A percentile compares a stretch with the other conserved stretches of the same genome.
Conservation (phyloP, 2,113 vertebrate genomes). For the Podilymbus podiceps region DNA sequence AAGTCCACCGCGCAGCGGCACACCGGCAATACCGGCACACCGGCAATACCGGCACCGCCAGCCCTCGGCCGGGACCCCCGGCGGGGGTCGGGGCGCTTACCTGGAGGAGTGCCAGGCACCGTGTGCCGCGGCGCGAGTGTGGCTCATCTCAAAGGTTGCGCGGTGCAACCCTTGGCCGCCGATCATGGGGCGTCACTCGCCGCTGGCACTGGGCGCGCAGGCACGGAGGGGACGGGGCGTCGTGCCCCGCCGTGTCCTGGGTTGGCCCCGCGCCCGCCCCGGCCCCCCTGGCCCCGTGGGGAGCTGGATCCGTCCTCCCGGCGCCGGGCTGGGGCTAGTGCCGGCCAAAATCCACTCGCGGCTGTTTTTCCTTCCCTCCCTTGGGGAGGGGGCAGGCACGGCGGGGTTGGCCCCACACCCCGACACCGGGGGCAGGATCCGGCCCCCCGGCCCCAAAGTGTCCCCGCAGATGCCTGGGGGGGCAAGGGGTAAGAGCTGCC, state of each 20-base stretch:
- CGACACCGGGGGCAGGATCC: neutral
- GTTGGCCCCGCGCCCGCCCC: neutral
- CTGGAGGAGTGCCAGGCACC: neutral
- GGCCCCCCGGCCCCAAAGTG: too few species aligned
- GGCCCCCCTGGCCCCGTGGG: neutral
- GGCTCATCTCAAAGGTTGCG: neutral
- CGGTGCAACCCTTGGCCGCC: neutral
- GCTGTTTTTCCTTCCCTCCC: neutral
- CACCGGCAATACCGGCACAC: too few species aligned
- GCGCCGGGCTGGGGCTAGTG: neutral
- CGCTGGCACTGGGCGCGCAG: too few species aligned
- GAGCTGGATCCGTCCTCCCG: neutral
- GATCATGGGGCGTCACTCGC: neutral
- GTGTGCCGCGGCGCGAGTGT: neutral
- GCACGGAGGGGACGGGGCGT: neutral
- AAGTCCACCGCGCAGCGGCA: too few species aligned
- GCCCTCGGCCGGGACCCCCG: neutral
- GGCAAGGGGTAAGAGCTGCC: neutral
- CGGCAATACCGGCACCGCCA: too few species aligned
- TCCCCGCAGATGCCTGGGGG: rapidly evolving
- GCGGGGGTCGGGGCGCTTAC: neutral
- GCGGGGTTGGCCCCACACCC: neutral
- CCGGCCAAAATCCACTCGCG: neutral
- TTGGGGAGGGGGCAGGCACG: too few species aligned
- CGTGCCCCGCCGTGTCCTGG: neutral